Percentiles rank a stretch among this genome's conserved stretches.
These are phyloP conservation scores for Limnephilus lunatus DNA, from an alignment of 2,888 invertebrate genomes.

Conservation along the genomic window DNA sequence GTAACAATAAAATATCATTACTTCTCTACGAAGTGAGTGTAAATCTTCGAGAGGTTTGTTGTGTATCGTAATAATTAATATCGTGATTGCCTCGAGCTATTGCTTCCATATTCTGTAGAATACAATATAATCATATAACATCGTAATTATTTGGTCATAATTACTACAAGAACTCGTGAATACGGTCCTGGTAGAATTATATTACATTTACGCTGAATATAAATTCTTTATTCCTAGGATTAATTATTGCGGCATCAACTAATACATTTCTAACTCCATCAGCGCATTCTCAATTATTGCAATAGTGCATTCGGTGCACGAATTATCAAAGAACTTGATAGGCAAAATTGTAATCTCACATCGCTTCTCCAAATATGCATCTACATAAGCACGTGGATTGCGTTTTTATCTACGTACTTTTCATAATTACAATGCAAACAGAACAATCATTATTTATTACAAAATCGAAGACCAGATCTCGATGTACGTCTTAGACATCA, in stretches of 20 bases:
- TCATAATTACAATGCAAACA: not conserved
- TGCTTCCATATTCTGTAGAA: not conserved
- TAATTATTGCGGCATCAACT: not conserved
- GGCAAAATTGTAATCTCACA: not conserved
- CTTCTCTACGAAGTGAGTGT: not conserved
- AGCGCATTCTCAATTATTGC: not conserved
- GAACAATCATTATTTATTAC: not conserved
- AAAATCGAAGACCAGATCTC: not conserved
- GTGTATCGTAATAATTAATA: not conserved
- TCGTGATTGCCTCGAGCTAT: not conserved
- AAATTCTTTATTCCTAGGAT: not conserved
- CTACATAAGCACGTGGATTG: no score
- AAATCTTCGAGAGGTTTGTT: not conserved
- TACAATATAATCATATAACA: not conserved
- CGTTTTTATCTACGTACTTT: no score
- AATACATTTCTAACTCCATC: not conserved
- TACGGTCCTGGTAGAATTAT: not conserved
- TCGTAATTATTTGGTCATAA: not conserved
- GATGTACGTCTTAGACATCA: no score
- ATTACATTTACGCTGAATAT: not conserved
- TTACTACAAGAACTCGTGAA: not conserved
- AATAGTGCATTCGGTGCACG: not conserved
- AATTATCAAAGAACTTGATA: not conserved
- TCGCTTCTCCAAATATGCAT: not conserved
- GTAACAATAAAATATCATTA: not conserved